phyloP scores from a whole-genome alignment of 23 tunicate species.

The Diplosoma virens region DNA sequence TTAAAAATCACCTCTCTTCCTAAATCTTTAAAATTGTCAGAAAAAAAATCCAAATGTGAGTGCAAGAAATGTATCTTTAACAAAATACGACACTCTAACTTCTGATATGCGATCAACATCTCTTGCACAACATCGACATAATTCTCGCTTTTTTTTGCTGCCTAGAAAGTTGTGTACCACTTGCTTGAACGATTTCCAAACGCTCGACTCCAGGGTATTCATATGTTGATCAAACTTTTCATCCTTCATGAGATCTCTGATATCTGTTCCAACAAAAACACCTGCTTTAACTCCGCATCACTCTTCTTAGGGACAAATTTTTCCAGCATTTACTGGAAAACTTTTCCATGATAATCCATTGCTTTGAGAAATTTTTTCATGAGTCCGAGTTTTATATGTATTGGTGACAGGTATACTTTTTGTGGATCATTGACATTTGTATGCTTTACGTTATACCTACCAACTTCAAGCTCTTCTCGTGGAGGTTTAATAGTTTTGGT shows the following conservation, averaged over 20 bases:
- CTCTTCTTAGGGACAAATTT: too few relatives aligned
- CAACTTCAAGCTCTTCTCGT: conserved; percentile 9
- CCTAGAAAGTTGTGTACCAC: conserved; percentile 25
- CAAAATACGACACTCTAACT: conserved; percentile 25
- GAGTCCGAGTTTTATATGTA: not conserved
- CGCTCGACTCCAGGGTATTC: conserved; percentile 13
- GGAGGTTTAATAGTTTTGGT: conserved; percentile 15
- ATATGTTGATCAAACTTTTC: too few relatives aligned
- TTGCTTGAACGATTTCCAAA: conserved; percentile 22
- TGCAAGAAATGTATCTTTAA: conserved; percentile 29
- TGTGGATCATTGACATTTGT: conserved; percentile 10
- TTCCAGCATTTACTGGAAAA: too few relatives aligned
- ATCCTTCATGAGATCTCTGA: too few relatives aligned
- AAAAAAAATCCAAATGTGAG: conserved; percentile 31
- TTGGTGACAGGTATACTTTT: conserved; percentile 4
- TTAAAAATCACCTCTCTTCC: too few relatives aligned
- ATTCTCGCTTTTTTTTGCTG: not conserved
- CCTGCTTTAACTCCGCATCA: too few relatives aligned
- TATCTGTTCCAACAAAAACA: too few relatives aligned
- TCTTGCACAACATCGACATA: conserved; percentile 21
- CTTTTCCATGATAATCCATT: conserved; percentile 23
- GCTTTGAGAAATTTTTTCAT: conserved; percentile 25
- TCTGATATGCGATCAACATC: conserved; percentile 25
- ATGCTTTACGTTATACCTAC: conserved; percentile 33
- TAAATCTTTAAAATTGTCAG: conserved; percentile 3